Conservation (phyloP, 2,797 vertebrate genomes). For the Limosa lapponica region DNA sequence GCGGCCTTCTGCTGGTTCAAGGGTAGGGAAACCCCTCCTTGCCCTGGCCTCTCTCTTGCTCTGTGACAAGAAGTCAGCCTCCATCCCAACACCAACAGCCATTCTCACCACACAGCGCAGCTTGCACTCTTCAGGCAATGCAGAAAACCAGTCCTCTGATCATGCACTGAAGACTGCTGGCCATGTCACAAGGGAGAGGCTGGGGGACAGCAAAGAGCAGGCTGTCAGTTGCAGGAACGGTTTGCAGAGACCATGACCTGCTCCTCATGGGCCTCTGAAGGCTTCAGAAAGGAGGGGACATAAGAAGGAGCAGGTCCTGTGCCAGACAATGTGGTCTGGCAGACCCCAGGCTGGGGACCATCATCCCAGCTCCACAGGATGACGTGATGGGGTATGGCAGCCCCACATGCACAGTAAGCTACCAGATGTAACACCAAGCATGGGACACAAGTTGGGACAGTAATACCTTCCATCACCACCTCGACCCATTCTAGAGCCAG, state of each 20-base stretch:
- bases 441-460: not conserved
- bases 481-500: not conserved
- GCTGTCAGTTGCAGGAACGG: not conserved
- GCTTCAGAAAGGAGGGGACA: not conserved
- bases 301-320: not conserved
- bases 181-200: not conserved
- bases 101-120: not conserved
- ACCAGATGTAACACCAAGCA: not conserved
- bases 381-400: not conserved
- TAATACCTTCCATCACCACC: not conserved
- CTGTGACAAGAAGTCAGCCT: not conserved
- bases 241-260: not conserved
- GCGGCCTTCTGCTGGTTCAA: not conserved
- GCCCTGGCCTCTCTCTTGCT: not conserved
- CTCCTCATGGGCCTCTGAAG: not conserved
- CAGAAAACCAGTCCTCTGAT: not conserved
- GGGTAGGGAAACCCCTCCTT: not conserved
- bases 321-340: not conserved
- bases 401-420: accelerated
- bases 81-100: not conserved
- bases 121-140: not conserved
- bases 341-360: not conserved
- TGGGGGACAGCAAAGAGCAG: not conserved
- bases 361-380: not conserved
- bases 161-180: not conserved